Percentiles rank a stretch among this genome's conserved stretches.
Conservation (phyloP, 2,797 vertebrate species). For the Chromis chromis region DNA sequence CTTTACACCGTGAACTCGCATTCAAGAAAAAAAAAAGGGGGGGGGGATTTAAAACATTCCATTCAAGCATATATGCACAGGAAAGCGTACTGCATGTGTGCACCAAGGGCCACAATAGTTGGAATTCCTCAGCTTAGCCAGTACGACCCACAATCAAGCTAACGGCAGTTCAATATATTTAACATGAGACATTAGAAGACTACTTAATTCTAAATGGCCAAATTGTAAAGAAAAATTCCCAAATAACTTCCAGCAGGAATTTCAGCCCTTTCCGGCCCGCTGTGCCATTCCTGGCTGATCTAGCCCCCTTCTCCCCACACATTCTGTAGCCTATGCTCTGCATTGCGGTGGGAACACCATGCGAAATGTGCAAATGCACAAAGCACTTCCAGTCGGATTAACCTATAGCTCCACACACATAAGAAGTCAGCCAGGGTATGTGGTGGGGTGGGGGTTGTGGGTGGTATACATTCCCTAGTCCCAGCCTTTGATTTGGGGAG, state of each 20-base stretch:
- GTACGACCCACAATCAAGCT: slow-evolving; percentile 3
- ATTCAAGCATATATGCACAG: slow-evolving; percentile 6
- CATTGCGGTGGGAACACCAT: slow-evolving; percentile 81
- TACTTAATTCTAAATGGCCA: slow-evolving; percentile 50
- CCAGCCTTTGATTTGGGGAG: slow-evolving; percentile 74
- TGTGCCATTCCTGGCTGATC: slow-evolving; percentile 74
- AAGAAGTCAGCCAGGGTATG: slow-evolving; percentile 69
- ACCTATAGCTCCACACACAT: slow-evolving; percentile 77
- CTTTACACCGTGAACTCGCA: background rate
- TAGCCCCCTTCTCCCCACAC: slow-evolving; percentile 52
- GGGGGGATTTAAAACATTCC: background rate
- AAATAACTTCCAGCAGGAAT: slow-evolving; percentile 75
- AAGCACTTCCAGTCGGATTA: slow-evolving; percentile 80
- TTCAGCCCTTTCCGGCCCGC: slow-evolving; percentile 73
- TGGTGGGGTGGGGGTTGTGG: slow-evolving; percentile 60
- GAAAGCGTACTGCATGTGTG: slow-evolving; percentile 23
- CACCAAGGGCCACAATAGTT: slow-evolving; percentile 37
- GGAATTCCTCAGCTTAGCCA: slow-evolving; percentile 40
- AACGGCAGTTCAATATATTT: slow-evolving; percentile 34
- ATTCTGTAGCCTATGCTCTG: slow-evolving; percentile 64
- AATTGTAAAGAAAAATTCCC: slow-evolving; percentile 72
- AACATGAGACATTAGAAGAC: slow-evolving; percentile 38
- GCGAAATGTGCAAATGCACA: slow-evolving; percentile 80
- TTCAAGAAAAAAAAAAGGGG: background rate
- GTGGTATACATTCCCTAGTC: slow-evolving; percentile 76